A percentile compares a stretch with the other conserved stretches of the same genome.
These are phyloP conservation scores for Acanthosepion lycidas DNA, from an alignment of 2,888 invertebrate species.

Conservation along the genomic window DNA sequence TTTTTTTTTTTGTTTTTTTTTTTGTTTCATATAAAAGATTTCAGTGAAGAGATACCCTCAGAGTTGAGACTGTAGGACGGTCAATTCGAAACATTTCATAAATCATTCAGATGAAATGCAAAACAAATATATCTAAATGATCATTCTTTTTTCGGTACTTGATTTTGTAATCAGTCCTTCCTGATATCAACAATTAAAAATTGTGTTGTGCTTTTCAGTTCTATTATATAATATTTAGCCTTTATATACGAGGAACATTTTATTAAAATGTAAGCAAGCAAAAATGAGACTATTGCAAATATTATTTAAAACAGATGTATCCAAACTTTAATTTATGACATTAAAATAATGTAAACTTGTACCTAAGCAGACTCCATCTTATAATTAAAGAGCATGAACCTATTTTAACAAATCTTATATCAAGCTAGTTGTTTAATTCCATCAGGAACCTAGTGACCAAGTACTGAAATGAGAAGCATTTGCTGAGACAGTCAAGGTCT, in stretches of 20 bases:
- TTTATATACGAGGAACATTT: no score
- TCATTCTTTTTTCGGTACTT: no score
- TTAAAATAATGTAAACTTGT: no score
- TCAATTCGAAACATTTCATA: background rate
- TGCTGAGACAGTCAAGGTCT: background rate
- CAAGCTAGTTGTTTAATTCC: background rate
- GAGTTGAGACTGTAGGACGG: background rate
- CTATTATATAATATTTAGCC: no score
- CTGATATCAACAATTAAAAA: no score
- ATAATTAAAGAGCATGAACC: background rate
- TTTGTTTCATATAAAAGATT: background rate
- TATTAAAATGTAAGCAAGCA: no score
- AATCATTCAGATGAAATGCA: background rate
- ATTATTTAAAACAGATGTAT: no score
- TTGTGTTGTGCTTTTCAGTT: no score
- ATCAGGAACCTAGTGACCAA: background rate
- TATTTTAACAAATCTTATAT: background rate
- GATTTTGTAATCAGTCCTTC: no score
- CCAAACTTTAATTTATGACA: no score
- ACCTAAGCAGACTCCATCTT: background rate
- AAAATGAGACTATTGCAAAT: no score
- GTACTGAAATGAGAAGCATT: background rate
- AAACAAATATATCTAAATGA: no score
- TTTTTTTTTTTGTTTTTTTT: constrained; percentile 33
- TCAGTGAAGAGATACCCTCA: background rate